A percentile compares a stretch with the other conserved stretches of the same genome.
Evolutionary conservation across 1,140 invertebrate species (phyloP).

Genomic region (Muscidifurax raptorellus): DNA sequence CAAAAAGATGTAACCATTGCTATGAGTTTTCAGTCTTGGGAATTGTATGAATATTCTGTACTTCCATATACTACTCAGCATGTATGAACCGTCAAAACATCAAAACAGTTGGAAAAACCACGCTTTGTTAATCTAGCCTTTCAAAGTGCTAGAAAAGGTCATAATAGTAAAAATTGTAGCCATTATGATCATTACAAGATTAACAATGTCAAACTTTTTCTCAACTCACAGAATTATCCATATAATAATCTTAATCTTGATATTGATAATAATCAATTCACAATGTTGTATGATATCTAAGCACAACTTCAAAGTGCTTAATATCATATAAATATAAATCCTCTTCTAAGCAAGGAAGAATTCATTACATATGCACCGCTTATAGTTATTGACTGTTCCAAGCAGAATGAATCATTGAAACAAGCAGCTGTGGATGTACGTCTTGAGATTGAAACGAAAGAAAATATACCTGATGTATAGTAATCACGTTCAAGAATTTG

Average conservation of each 20-base stretch:
- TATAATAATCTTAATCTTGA: too few relatives aligned
- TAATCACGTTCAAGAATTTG: too few relatives aligned
- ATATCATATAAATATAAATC: slow-evolving; percentile 12
- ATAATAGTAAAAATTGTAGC: slow-evolving; percentile 14
- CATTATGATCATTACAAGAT: slow-evolving; percentile 39
- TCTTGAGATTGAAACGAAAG: slow-evolving; percentile 47
- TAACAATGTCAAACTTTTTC: slow-evolving; percentile 17
- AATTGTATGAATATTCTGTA: too few relatives aligned
- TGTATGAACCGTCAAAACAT: too few relatives aligned
- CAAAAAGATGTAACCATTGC: too few relatives aligned
- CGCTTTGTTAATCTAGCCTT: too few relatives aligned
- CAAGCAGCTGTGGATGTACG: slow-evolving; percentile 45
- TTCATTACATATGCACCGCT: slow-evolving; percentile 36
- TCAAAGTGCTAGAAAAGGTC: slow-evolving; percentile 54
- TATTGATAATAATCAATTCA: too few relatives aligned
- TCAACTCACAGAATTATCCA: slow-evolving; percentile 13
- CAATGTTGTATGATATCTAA: slow-evolving; percentile 43
- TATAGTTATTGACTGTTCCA: slow-evolving; percentile 53
- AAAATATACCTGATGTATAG: slow-evolving; percentile 32
- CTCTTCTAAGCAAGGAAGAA: slow-evolving; percentile 9
- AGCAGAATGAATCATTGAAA: slow-evolving; percentile 51
- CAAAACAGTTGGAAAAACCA: too few relatives aligned
- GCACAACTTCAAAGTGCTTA: slow-evolving; percentile 42
- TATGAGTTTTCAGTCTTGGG: too few relatives aligned
- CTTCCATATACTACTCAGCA: too few relatives aligned